Base-by-base conservation (phyloP, 2,113 vertebrate species). In the Chrysemys picta region DNA sequence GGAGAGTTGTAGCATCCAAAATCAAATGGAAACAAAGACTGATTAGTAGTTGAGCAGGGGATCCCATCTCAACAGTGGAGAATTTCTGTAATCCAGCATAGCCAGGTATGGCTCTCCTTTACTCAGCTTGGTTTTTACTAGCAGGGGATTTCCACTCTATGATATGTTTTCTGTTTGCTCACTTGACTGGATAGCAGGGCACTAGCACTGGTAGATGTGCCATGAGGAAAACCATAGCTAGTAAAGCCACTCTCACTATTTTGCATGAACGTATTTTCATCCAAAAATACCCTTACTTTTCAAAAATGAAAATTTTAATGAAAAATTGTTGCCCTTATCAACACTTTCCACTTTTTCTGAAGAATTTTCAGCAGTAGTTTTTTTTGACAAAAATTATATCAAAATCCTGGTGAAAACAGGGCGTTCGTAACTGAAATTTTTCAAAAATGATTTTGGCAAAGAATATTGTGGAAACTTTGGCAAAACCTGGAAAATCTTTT, bases 21-120 rank as follows among this genome's bases (percentile, higher is more conserved):
- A 94, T 90, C 87, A 95, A 94, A 88, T 69, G 88, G 92, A 94
- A 96, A 84, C 89, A 94, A 59, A 50, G 88, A 91, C 62, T 49
- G 65, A 88, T 90, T 95, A 56, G 89, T 93, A 86, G 27, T 91
- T 96, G 92, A 96, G 93, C 88, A 85, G 84, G 9, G 78, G 89
- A 96, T 86, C 54, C 84, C 87, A 93, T 93, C 84, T 93, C 31
- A 0, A 88, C 89, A 96, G 89, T 65, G 88, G 88, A 88, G 87
- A 96, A 96, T 93, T 93, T 90, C 87, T 45, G 42, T 47, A 47
- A 78, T 78, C 75, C 22, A 16, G 42, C 42, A 47, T 29, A 78
- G 12, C 24, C 42, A 78, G 24, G 6, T 47, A 45, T 93, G 9
- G 0, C 62, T 69, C 62, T n/a, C 12, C 29, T 62, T 62, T 62